Conservation (phyloP, 2,888 invertebrate species). For the Pteria penguin region DNA sequence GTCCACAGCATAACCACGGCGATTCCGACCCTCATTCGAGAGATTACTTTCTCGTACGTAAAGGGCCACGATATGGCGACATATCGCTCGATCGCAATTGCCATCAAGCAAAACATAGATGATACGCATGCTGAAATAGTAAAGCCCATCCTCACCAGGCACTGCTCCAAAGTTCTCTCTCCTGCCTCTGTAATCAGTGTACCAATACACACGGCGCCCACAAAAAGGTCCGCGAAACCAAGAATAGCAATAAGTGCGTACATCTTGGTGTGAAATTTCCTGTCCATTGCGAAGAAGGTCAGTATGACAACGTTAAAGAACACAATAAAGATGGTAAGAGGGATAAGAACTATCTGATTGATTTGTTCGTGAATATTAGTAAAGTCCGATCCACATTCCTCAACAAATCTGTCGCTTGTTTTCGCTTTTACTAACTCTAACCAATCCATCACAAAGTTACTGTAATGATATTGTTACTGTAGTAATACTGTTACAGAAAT, state of each 20-base stretch:
- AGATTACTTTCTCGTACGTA: conserved; percentile 60
- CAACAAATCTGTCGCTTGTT: too few relatives aligned
- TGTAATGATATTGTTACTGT: too few relatives aligned
- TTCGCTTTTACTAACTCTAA: too few relatives aligned
- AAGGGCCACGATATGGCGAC: conserved; percentile 67
- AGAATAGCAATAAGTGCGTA: conserved; percentile 62
- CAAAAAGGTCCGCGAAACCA: conserved; percentile 62
- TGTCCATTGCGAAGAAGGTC: conserved; percentile 49
- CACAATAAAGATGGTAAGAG: conserved; percentile 58
- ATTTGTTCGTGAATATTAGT: conserved; percentile 60
- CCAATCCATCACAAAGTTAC: too few relatives aligned
- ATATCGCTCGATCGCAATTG: conserved; percentile 69
- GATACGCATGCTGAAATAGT: conserved; percentile 56
- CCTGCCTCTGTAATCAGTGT: conserved; percentile 56
- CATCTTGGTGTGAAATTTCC: conserved; percentile 57
- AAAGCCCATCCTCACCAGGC: conserved; percentile 62
- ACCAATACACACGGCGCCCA: conserved; percentile 61
- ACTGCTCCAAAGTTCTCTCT: conserved; percentile 52
- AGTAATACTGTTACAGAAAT: too few relatives aligned
- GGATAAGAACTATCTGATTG: conserved; percentile 57
- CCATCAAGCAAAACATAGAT: conserved; percentile 62
- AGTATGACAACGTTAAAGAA: conserved; percentile 56
- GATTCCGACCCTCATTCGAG: conserved; percentile 47
- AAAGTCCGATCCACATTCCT: conserved; percentile 20
- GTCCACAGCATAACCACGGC: conserved; percentile 58